Percentiles rank a stretch among this genome's conserved stretches.
These are phyloP conservation scores for Origma solitaria DNA, from an alignment of 2,113 vertebrate genomes.

Conservation along the genomic window DNA sequence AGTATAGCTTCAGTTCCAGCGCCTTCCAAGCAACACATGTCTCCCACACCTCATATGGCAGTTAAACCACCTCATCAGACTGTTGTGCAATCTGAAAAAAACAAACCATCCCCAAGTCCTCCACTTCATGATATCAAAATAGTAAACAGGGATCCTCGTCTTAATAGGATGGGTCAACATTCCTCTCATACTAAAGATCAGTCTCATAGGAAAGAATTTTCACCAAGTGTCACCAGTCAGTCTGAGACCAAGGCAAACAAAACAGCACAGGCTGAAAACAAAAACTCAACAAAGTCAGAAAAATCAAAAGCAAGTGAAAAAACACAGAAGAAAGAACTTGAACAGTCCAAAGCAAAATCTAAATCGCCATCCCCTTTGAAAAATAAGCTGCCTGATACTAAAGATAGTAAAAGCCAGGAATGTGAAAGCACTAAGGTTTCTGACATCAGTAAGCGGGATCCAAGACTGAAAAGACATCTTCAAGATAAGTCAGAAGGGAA, in stretches of 20 bases:
- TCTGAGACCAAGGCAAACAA: conserved; percentile 74
- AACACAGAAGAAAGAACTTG: conserved; percentile 76
- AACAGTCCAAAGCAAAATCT: conserved; percentile 79
- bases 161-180: conserved; percentile 77
- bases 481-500: conserved; percentile 81
- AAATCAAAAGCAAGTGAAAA: conserved; percentile 77
- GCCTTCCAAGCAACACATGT: conserved; percentile 72
- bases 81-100: conserved; percentile 73
- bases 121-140: conserved; percentile 81
- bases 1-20: conserved; percentile 68
- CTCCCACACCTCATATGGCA: conserved; percentile 66
- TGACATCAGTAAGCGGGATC: conserved; percentile 86
- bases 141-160: conserved; percentile 87
- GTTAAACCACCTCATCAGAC: conserved; percentile 68
- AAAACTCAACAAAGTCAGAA: conserved; percentile 71
- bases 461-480: conserved; percentile 84
- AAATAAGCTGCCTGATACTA: conserved; percentile 72
- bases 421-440: conserved; percentile 69
- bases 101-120: conserved; percentile 69
- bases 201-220: conserved; percentile 77
- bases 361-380: conserved; percentile 85
- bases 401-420: conserved; percentile 75
- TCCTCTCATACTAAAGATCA: conserved; percentile 81
- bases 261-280: conserved; percentile 73
- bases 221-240: conserved; percentile 27